Percentiles rank a stretch among this genome's conserved stretches.
phyloP scores from a whole-genome alignment of 2,888 invertebrate genomes.

The Pocota personata region DNA sequence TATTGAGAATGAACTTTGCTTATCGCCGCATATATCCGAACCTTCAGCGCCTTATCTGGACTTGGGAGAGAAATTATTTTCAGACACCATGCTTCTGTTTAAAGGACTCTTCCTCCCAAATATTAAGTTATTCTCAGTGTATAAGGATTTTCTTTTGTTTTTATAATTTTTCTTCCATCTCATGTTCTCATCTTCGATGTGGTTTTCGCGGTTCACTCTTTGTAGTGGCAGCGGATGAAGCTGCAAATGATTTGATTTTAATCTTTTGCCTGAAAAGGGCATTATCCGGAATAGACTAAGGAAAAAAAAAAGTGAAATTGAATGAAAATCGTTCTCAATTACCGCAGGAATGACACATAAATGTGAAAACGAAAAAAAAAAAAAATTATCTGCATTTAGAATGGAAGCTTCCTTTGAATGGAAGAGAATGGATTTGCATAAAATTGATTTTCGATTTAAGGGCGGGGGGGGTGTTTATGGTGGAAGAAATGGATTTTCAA shows the following conservation, averaged over 20 bases:
- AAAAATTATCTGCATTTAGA: neutral
- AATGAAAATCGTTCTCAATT: conserved; percentile 50
- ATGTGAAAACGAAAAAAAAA: neutral
- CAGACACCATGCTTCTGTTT: neutral
- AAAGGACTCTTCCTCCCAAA: neutral
- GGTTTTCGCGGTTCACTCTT: conserved; percentile 8
- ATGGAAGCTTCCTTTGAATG: neutral
- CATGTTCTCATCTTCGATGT: neutral
- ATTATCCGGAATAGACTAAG: neutral
- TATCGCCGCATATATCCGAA: too few relatives aligned
- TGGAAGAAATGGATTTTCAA: neutral
- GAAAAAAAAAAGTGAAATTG: conserved; percentile 29
- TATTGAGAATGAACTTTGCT: conserved; percentile 14
- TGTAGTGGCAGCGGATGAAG: conserved; percentile 34
- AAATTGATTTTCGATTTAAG: conserved; percentile 12
- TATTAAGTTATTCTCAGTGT: conserved; percentile 36
- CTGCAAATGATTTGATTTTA: conserved; percentile 48
- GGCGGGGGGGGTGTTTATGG: neutral
- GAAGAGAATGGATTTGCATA: conserved; percentile 11
- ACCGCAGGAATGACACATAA: conserved; percentile 12
- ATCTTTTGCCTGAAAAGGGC: neutral
- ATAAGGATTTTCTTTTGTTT: neutral
- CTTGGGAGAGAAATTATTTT: neutral
- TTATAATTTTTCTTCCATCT: neutral
- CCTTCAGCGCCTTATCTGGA: neutral